Conservation (phyloP, 2,797 vertebrate genomes). For the Neosalanx taihuensis region DNA sequence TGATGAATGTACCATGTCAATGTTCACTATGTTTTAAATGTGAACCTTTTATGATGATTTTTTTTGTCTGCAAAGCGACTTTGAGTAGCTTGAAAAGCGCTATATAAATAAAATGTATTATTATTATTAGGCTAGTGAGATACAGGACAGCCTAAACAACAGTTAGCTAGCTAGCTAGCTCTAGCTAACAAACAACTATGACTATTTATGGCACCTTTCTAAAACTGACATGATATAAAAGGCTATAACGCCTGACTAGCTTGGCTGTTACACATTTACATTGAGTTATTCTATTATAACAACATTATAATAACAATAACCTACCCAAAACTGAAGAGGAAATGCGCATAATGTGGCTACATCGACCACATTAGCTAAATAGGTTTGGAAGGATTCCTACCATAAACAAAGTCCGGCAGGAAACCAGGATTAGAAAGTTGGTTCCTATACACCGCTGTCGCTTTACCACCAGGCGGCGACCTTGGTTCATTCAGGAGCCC, state of each 20-base stretch:
- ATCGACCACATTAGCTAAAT: not conserved
- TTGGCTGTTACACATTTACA: not conserved
- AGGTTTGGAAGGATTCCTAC: constrained; percentile 9
- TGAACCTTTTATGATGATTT: no score
- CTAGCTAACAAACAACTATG: not conserved
- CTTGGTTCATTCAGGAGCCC: constrained; percentile 9
- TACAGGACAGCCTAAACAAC: no score
- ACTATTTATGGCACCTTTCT: not conserved
- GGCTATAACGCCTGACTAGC: not conserved
- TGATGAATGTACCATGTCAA: no score
- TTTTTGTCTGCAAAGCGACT: no score
- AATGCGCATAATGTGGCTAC: constrained; percentile 36
- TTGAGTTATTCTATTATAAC: not conserved
- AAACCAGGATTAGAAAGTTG: constrained; percentile 36
- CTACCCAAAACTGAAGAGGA: constrained; percentile 27
- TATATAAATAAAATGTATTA: no score
- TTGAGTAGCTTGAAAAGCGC: no score
- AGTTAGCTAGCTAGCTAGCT: not conserved
- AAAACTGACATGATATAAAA: not conserved
- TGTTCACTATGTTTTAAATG: no score
- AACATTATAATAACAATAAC: not conserved
- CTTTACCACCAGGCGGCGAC: constrained; percentile 44
- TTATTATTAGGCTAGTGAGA: no score
- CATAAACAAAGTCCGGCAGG: constrained; percentile 37
- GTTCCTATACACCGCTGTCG: constrained; percentile 52